These are phyloP conservation scores for Echinops telfairi DNA, from an alignment of 2,113 vertebrate genomes.

Conservation along the genomic window DNA sequence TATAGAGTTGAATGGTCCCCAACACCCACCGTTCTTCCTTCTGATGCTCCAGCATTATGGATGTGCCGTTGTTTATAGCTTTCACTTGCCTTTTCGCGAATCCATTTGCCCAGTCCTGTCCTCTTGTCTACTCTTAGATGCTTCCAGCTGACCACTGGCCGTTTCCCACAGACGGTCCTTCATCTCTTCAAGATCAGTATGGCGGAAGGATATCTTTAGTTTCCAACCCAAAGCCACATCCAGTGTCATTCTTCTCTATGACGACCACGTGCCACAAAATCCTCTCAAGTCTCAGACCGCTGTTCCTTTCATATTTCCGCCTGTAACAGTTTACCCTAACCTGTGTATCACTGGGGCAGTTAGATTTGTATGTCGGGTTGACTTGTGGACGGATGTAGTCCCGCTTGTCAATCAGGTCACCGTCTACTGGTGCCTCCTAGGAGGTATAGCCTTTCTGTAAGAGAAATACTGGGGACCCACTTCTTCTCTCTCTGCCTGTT, in stretches of 20 bases:
- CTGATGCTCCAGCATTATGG: background rate
- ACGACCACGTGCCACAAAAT: background rate
- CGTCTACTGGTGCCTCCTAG: no score
- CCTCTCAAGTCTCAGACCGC: background rate
- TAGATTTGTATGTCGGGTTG: no score
- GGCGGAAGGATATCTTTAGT: background rate
- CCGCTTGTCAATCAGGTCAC: no score
- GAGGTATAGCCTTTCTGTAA: no score
- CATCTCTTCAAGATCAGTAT: background rate
- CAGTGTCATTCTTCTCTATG: no score
- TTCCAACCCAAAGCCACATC: background rate
- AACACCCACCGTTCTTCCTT: background rate
- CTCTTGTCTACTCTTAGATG: background rate
- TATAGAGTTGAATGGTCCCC: background rate
- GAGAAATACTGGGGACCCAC: no score
- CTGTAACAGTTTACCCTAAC: background rate
- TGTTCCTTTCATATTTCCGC: background rate
- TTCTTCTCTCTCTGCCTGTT: no score
- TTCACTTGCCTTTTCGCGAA: background rate
- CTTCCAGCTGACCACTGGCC: background rate
- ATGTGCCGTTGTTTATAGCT: background rate
- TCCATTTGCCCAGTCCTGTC: background rate
- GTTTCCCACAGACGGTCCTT: background rate
- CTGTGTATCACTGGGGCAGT: background rate
- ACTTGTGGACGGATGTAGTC: no score